Conservation (phyloP, 2,113 vertebrate species). For the Puma concolor region DNA sequence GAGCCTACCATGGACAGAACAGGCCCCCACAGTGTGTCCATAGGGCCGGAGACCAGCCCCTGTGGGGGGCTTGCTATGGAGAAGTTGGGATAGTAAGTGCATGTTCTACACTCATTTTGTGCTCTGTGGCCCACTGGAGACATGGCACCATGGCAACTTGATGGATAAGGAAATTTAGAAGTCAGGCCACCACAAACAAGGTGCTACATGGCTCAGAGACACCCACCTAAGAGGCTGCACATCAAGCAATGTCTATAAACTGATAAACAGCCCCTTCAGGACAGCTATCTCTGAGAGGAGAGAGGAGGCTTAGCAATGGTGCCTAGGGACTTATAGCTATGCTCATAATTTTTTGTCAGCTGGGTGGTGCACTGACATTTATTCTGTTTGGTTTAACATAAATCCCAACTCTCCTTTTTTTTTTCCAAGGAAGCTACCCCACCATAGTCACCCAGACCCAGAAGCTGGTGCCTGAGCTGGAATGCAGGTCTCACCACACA, state of each 20-base stretch:
- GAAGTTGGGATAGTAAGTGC: fast-evolving
- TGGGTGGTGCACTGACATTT: background rate
- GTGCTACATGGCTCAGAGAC: background rate
- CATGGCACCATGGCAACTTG: background rate
- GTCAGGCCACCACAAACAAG: background rate
- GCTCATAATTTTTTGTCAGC: background rate
- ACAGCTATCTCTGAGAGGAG: fast-evolving
- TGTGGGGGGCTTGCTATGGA: background rate
- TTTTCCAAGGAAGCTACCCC: background rate
- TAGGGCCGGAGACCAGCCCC: background rate
- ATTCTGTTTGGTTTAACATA: background rate
- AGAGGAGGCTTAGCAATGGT: background rate
- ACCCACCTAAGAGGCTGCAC: background rate
- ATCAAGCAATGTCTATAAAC: background rate
- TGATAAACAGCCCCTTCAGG: background rate
- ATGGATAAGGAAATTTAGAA: background rate
- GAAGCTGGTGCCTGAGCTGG: background rate
- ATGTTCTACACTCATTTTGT: background rate
- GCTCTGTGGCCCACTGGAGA: background rate
- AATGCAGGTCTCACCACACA: background rate
- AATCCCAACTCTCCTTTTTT: too few relatives aligned
- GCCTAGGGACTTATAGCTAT: background rate
- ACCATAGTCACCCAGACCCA: background rate
- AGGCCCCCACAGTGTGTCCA: background rate
- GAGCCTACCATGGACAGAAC: background rate